A percentile compares a stretch with the other conserved stretches of the same genome.
These are phyloP conservation scores for Burhinus bistriatus DNA, from an alignment of 2,113 vertebrate genomes.

Conservation along the genomic window DNA sequence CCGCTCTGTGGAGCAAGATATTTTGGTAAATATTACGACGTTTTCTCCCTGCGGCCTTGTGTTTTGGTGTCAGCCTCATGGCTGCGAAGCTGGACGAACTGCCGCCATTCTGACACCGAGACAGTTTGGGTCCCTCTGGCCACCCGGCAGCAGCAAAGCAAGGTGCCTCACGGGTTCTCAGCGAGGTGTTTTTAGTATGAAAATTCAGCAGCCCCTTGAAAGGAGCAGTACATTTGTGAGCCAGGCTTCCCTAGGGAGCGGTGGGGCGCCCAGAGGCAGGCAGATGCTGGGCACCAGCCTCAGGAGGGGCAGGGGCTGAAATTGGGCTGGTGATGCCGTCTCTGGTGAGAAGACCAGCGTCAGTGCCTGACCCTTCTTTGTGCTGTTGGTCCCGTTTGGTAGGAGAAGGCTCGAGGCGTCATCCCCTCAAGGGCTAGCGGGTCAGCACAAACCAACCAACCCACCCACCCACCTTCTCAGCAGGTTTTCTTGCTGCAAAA, in stretches of 20 bases:
- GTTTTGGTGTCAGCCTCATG: rapidly evolving
- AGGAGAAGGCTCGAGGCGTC: no score
- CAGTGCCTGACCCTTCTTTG: no score
- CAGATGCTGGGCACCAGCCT: no score
- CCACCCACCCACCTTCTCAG: no score
- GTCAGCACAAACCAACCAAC: not conserved
- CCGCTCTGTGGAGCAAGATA: not conserved
- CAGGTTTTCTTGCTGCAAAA: not conserved
- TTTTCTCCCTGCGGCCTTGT: not conserved
- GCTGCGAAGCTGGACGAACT: not conserved
- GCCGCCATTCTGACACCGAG: rapidly evolving
- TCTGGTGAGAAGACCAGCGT: no score
- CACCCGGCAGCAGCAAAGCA: not conserved
- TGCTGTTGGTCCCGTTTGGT: no score
- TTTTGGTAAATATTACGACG: not conserved
- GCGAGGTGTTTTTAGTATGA: not conserved
- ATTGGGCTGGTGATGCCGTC: no score
- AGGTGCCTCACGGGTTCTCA: not conserved
- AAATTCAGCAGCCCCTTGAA: not conserved
- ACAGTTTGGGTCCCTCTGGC: not conserved
- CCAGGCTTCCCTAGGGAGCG: not conserved
- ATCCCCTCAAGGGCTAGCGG: no score
- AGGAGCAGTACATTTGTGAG: not conserved
- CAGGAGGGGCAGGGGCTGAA: no score
- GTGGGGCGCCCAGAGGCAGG: no score